phyloP scores from a whole-genome alignment of 2,797 vertebrate genomes.

The Ciconia nigra region DNA sequence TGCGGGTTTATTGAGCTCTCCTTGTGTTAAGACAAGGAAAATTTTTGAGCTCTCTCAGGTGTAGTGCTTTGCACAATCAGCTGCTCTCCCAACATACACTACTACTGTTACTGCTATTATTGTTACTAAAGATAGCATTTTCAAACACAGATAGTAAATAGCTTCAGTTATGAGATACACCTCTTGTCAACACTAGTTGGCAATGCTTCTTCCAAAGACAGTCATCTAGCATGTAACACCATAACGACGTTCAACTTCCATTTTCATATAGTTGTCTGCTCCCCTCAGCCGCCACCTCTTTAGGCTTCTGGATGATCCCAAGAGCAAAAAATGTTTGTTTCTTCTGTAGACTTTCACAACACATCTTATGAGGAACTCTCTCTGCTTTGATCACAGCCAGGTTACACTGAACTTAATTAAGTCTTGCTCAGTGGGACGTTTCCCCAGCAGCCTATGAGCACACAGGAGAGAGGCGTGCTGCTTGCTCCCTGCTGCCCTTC shows the following conservation, averaged over 20 bases:
- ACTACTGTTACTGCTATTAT: background rate
- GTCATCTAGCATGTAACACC: rapidly evolving
- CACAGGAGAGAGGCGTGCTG: background rate
- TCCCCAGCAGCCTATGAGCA: background rate
- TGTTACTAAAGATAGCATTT: background rate
- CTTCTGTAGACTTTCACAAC: background rate
- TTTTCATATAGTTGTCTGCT: background rate
- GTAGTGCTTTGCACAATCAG: background rate
- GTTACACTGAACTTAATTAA: too few relatives aligned
- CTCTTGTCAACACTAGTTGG: background rate
- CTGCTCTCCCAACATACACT: background rate
- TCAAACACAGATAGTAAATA: background rate
- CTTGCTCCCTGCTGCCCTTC: background rate
- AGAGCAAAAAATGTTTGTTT: background rate
- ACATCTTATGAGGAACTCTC: background rate
- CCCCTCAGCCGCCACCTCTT: background rate
- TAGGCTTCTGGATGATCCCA: background rate
- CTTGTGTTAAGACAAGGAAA: background rate
- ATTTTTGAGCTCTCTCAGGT: background rate
- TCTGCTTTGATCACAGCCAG: background rate
- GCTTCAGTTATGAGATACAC: background rate
- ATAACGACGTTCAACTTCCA: background rate
- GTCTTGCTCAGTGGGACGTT: rapidly evolving
- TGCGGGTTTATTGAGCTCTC: background rate
- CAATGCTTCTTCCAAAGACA: background rate